Conservation (phyloP, 2,113 vertebrate species). For the Nematolebias whitei region DNA sequence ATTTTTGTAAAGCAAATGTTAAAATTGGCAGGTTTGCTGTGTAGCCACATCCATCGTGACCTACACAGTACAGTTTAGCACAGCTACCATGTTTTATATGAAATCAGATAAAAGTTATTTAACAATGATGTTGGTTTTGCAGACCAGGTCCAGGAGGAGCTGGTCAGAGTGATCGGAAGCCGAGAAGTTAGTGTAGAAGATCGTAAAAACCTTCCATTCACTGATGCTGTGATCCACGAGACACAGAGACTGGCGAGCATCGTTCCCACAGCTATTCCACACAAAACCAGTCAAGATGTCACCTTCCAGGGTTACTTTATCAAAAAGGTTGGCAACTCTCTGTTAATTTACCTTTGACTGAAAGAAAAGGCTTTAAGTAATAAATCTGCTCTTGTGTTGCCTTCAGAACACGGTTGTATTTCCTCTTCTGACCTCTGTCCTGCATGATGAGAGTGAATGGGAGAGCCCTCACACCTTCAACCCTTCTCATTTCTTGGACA, state of each 20-base stretch:
- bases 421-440: constrained; percentile 52
- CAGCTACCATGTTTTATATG: no score
- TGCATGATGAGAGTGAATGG: constrained; percentile 75
- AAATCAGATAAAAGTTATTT: accelerated
- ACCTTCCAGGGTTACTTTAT: constrained; percentile 63
- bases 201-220: constrained; percentile 67
- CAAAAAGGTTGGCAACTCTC: constrained; percentile 16
- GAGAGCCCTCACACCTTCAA: constrained; percentile 72
- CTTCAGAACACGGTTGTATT: neutral
- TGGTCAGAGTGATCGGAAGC: constrained; percentile 62
- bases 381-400: neutral
- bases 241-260: constrained; percentile 72
- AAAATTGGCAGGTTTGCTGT: no score
- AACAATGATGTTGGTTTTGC: neutral
- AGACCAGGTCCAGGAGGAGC: constrained; percentile 76
- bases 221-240: constrained; percentile 78
- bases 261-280: constrained; percentile 53
- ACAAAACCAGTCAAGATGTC: constrained; percentile 56
- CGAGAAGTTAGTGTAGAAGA: constrained; percentile 61
- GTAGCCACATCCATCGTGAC: no score
- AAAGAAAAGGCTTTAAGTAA: neutral
- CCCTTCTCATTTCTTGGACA: constrained; percentile 75
- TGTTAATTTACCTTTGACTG: neutral
- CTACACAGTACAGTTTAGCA: neutral
- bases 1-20: no score